These are phyloP conservation scores for Colletes latitarsis DNA, from an alignment of 1,140 invertebrate species.

Conservation along the genomic window DNA sequence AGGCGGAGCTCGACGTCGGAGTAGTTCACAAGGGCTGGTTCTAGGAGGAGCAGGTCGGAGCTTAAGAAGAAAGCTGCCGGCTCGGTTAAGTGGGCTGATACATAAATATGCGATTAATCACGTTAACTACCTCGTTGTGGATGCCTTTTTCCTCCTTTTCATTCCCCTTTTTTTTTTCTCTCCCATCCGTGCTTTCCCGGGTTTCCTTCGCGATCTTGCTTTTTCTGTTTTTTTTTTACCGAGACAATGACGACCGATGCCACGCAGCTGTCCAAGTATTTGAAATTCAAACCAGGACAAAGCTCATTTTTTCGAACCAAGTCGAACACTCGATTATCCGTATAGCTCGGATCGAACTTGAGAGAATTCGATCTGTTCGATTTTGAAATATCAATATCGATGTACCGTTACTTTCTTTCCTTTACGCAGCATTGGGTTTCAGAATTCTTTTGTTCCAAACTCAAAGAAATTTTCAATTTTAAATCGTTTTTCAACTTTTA, in stretches of 20 bases:
- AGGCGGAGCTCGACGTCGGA: conserved; percentile 56
- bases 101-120: conserved; percentile 79
- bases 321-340: too few relatives aligned
- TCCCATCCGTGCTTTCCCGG: background rate
- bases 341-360: too few relatives aligned
- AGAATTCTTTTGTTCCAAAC: too few relatives aligned
- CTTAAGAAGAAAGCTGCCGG: conserved; percentile 65
- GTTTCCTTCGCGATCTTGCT: background rate
- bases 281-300: too few relatives aligned
- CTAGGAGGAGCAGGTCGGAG: conserved; percentile 44
- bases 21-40: conserved; percentile 39
- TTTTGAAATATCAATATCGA: too few relatives aligned
- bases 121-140: conserved; percentile 66
- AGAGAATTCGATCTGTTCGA: too few relatives aligned
- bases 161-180: background rate
- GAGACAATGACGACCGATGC: conserved; percentile 8
- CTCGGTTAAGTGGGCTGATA: conserved; percentile 75
- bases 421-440: too few relatives aligned
- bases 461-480: too few relatives aligned
- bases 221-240: conserved; percentile 31
- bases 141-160: conserved; percentile 38
- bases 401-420: too few relatives aligned
- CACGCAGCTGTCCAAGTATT: conserved; percentile 28
- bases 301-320: too few relatives aligned
- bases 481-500: too few relatives aligned